phyloP scores from a whole-genome alignment of 2,797 vertebrate genomes.

The Helicolenus hilgendorfi region DNA sequence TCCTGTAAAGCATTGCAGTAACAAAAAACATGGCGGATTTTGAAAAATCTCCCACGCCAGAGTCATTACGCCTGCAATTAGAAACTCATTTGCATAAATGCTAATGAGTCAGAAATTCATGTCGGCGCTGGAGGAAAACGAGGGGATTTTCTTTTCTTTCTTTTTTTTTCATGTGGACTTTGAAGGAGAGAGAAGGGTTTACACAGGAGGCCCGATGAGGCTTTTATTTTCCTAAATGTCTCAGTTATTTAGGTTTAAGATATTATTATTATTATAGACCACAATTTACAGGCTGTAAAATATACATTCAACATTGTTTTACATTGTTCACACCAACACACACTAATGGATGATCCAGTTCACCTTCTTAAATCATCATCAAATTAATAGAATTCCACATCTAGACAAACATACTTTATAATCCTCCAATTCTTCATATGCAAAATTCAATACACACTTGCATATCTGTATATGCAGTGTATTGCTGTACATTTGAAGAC shows the following conservation, averaged over 20 bases:
- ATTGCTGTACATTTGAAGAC: too few relatives aligned
- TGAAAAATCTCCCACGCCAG: constrained; percentile 85
- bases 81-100: constrained; percentile 91
- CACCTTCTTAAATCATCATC: too few relatives aligned
- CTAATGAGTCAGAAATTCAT: constrained; percentile 87
- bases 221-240: constrained; percentile 15
- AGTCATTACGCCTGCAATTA: constrained; percentile 91
- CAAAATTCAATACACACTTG: neutral
- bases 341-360: neutral
- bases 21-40: constrained; percentile 84
- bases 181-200: constrained; percentile 42
- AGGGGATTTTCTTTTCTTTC: neutral
- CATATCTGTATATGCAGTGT: neutral
- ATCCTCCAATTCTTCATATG: neutral
- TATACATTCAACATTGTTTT: neutral
- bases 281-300: neutral
- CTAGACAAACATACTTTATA: neutral
- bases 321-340: neutral
- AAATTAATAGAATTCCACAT: neutral
- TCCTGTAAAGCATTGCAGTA: constrained; percentile 60
- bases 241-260: neutral
- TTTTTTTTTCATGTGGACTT: constrained; percentile 11
- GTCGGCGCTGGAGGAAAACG: constrained; percentile 75
- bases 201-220: constrained; percentile 58
- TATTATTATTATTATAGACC: neutral